A percentile compares a stretch with the other conserved stretches of the same genome.
Conservation (phyloP, 2,113 vertebrate species). For the Gobio gobio region DNA sequence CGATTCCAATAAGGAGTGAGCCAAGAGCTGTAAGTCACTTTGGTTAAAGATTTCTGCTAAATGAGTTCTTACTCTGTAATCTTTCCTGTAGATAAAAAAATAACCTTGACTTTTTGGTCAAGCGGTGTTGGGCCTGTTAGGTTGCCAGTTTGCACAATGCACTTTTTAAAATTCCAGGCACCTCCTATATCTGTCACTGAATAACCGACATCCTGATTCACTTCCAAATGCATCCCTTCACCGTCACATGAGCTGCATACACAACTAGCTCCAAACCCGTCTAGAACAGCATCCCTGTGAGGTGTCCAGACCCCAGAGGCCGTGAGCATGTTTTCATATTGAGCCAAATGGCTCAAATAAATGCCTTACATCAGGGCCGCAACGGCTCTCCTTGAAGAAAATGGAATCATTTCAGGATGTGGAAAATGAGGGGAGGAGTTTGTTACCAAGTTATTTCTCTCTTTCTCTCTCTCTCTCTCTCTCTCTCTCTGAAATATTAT, state of each 20-base stretch:
- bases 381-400: slow-evolving; percentile 30
- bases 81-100: background rate
- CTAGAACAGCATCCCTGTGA: slow-evolving; percentile 6
- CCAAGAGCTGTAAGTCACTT: background rate
- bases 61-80: background rate
- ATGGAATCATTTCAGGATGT: slow-evolving; percentile 9
- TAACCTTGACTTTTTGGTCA: slow-evolving; percentile 24
- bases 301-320: slow-evolving; percentile 15
- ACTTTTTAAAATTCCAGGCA: slow-evolving; percentile 34
- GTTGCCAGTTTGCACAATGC: slow-evolving; percentile 35
- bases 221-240: slow-evolving; percentile 42
- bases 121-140: background rate
- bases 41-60: background rate
- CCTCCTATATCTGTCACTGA: slow-evolving; percentile 32
- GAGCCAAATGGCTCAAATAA: slow-evolving; percentile 36
- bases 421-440: background rate
- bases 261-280: background rate
- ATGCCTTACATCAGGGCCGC: slow-evolving; percentile 20
- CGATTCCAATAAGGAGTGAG: background rate
- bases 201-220: slow-evolving; percentile 42
- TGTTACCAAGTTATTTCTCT: background rate
- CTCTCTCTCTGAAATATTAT: background rate
- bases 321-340: slow-evolving; percentile 10
- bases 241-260: slow-evolving; percentile 17
- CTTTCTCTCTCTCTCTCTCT: background rate